Evolutionary conservation across 2,113 vertebrate genomes (phyloP), one percentile per base, ranked within the genome.

Genomic region (Macrotus californicus): DNA sequence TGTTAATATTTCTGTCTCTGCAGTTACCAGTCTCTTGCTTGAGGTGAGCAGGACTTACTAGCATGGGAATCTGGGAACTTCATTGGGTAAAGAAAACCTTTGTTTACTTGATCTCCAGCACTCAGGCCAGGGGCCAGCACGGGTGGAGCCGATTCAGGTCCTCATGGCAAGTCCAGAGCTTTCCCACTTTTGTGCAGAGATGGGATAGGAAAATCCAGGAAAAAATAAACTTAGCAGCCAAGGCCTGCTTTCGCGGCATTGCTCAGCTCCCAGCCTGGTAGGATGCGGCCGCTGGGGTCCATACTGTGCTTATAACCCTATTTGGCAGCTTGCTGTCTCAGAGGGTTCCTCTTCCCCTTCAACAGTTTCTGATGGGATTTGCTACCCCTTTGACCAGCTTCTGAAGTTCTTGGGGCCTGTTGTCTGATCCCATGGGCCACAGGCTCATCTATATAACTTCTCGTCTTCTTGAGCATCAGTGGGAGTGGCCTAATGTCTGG

Each of bases 101-200:
- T 93, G 66, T 85, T 87, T 69, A 94, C 31, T 93, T 43, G 75
- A 72, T 81, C 31, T 92, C 56, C 48, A 72, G 59, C 72, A 81
- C 39, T 41, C 67, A 61, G 87, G 89, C 61, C 39, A 36, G 24
- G 29, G 66, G 86, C 84, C 50, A 85, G 73, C 19, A 8, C 56
- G n/a, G 26, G 52, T 18, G 86, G 75, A 91, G 86, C 50, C 66
- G 36, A 67, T 43, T 79, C 39, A 36, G 72, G 54, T 95, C 76
- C 95, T 94, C 79, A 95, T 96, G 86, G 86, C 50, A 75, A 91
- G 56, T 34, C 81, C 36, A 31, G 24, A 85, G 56, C 70, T 72
- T 50, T 75, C 75, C 70, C 66, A 50, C 12, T 70, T 31, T 29
- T 48, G 22, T 59, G 70, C 59, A 59, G 24, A 67, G 7, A 70